Evolutionary conservation across 1,140 invertebrate genomes (phyloP).

Genomic region (Hyles euphorbiae): DNA sequence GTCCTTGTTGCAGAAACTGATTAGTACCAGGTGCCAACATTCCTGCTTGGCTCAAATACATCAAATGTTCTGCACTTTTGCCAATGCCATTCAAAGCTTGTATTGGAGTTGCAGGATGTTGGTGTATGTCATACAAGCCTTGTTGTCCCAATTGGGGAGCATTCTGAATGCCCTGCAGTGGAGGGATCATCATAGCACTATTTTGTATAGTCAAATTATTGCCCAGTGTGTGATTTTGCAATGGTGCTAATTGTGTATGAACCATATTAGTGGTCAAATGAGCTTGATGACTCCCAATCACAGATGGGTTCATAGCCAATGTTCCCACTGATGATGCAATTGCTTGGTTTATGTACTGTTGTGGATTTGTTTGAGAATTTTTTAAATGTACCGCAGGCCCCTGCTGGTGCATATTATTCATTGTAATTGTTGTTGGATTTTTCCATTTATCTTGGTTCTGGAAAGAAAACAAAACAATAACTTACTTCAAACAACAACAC

Average conservation of each 20-base stretch:
- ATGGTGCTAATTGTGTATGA: slow-evolving; percentile 67
- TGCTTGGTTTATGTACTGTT: slow-evolving; percentile 73
- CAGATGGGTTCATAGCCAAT: slow-evolving; percentile 79
- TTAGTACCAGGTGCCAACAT: slow-evolving; percentile 79
- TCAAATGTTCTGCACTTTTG: slow-evolving; percentile 79
- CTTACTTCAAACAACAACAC: neutral
- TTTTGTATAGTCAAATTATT: slow-evolving; percentile 63
- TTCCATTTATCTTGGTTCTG: slow-evolving; percentile 86
- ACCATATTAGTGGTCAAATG: slow-evolving; percentile 72
- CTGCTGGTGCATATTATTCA: slow-evolving; percentile 66
- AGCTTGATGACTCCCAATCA: slow-evolving; percentile 68
- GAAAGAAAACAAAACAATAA: slow-evolving; percentile 53
- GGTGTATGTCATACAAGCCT: slow-evolving; percentile 76
- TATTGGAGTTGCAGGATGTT: slow-evolving; percentile 71
- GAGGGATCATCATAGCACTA: slow-evolving; percentile 65
- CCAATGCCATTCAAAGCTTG: slow-evolving; percentile 76
- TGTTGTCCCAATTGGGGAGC: slow-evolving; percentile 64
- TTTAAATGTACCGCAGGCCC: slow-evolving; percentile 51
- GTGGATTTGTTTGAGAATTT: slow-evolving; percentile 77
- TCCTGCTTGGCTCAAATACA: slow-evolving; percentile 81
- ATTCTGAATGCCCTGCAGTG: slow-evolving; percentile 65
- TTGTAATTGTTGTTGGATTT: slow-evolving; percentile 71
- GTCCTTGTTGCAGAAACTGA: slow-evolving; percentile 79
- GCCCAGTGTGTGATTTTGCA: slow-evolving; percentile 63
- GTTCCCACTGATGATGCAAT: slow-evolving; percentile 75